Base-by-base conservation (phyloP, 1,140 invertebrate species). In the Euglossa dilemma region DNA sequence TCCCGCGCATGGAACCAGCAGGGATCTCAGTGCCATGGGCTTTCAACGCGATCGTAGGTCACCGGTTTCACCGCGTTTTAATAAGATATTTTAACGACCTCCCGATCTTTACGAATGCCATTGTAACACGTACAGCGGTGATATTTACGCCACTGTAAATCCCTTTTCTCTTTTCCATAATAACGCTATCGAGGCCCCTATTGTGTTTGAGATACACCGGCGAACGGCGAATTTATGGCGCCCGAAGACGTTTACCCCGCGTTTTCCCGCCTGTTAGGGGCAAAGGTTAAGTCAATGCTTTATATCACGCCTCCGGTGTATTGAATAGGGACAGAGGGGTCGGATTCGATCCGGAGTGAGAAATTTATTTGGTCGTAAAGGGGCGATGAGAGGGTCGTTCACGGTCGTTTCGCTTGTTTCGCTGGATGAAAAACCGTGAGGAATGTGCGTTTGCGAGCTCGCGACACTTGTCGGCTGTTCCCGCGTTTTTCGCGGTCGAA, bases 291-390 rank as follows among this genome's bases (percentile, higher is more conserved):
- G 56, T 86, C 56, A 77, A 28, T 28, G 67, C 72, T 56, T 82
- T 81, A 82, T 77, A 61, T 82, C 75, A 77, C 67, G 75, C 67
- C 36, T 67, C n/a, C 52, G 61, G 18, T 73, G 73, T 63, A 77
- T 61, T 77, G 66, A 85, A 78, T 56, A 64, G 72, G 61, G 54
- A 82, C 67, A 36, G 73, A 56, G 67, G 85, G 61, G 56, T 85
- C 72, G 43, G n/a, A 52, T 61, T 16, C 84, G 78, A 85, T 76
- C 28, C 54, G n/a, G 59, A 74, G 73, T 63, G 54, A 80, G 63
- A 86, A 87, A 86, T 87, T 87, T 87, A 86, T 86, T 36, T 83
- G 73, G 43, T 73, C 43, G 84, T 78, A 61, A 79, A 78, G 36
- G 43, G 57, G 18, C 84, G 57, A 79, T 54, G 69, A 83, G 73